Evolutionary conservation across 1,140 invertebrate species (phyloP), one percentile per base, ranked within the genome.

Genomic region (Dermatophagoides farinae): DNA sequence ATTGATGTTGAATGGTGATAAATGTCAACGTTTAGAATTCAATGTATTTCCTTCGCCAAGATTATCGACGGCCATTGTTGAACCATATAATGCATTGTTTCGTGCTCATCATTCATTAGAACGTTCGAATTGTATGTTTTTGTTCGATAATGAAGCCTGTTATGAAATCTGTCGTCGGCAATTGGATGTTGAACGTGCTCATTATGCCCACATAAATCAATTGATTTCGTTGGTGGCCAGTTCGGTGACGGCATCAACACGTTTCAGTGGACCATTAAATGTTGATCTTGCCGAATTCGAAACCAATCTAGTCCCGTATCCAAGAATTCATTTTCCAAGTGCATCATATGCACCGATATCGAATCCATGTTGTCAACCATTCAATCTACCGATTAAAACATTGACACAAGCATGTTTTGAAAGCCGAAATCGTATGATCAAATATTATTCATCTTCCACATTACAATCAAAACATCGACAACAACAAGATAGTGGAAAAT

Each of bases 71-170:
- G 78, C 86, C 11, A 84, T 92, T 49, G 86, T 91, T 1, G 88
- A 91, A 69, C 86, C 87, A 0, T 91, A 92, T 69, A 91, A 91
- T 71, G 80, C 85, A 0, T 75, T 89, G 10, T 70, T 90, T 25
- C 82, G 85, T 8, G 82, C 84, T 0, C 86, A 89, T 67, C 80
- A 80, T 31, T 82, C 81, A 37, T 76, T 91, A 67, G 81, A 89
- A 65, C 79, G 80, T 65, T 79, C 82, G 61, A 85, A 90, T 66
- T 83, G 84, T 44, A 81, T 80, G 44, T 88, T 91, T 67, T 67
- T 81, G 72, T 79, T 82, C 20, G 80, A 83, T 71, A 82, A 82
- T 68, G 80, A 84, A 69, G 81, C 80, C 55, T 83, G 83, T 62
- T 83, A 82, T 67, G 80, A 84, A 64, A 81, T 83, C 65, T 84